A percentile compares a stretch with the other conserved stretches of the same genome.
Evolutionary conservation across 2,888 invertebrate genomes (phyloP).

Genomic region (Himalopsyche kuldschensis): DNA sequence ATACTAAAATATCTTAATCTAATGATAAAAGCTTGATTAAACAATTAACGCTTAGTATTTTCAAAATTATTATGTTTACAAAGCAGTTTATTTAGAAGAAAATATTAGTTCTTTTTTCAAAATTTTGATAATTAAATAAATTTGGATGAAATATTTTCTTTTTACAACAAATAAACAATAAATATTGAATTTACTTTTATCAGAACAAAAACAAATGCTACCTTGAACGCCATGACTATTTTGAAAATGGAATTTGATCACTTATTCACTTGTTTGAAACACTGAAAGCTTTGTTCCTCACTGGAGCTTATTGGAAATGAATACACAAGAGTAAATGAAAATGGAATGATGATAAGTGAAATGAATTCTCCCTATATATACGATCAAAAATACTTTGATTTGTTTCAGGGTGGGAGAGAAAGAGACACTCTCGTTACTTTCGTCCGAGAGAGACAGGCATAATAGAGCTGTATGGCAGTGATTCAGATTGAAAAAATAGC

Average conservation of each 20-base stretch:
- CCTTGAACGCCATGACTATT: constrained; percentile 29
- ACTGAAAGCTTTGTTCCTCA: background rate
- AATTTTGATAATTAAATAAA: too few relatives aligned
- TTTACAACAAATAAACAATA: too few relatives aligned
- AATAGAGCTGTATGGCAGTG: background rate
- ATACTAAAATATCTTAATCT: too few relatives aligned
- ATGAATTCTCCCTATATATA: constrained; percentile 24
- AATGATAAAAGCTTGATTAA: too few relatives aligned
- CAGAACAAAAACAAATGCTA: background rate
- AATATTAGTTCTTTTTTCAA: too few relatives aligned
- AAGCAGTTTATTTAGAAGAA: too few relatives aligned
- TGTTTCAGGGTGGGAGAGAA: constrained; percentile 6
- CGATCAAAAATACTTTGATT: background rate
- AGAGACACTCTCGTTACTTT: background rate
- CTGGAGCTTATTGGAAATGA: background rate
- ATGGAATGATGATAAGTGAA: constrained; percentile 24
- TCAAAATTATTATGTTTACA: too few relatives aligned
- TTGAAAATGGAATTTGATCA: background rate
- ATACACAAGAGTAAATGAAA: constrained; percentile 12
- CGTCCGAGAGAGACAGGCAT: background rate
- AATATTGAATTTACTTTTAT: too few relatives aligned
- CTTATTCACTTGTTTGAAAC: background rate
- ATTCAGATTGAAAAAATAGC: background rate
- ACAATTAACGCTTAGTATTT: too few relatives aligned
- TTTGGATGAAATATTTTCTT: too few relatives aligned